Evolutionary conservation across 2,113 vertebrate species (phyloP).

Genomic region (Tapirus terrestris): DNA sequence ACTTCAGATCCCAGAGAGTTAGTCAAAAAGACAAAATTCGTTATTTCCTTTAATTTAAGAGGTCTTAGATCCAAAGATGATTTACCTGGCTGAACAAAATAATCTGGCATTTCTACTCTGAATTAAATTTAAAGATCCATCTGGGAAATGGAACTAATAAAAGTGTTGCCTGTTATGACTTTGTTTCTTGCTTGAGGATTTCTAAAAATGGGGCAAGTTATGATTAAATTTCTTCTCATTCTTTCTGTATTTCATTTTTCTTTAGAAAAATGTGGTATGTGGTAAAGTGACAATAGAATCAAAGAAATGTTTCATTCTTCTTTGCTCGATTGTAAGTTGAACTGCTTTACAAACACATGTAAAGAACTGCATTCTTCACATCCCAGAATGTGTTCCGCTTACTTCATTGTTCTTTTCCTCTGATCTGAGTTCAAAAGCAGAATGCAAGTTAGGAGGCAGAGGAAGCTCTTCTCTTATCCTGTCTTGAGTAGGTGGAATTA

Average conservation of each 20-base stretch:
- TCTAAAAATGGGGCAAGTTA: not conserved
- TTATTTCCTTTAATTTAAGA: constrained; percentile 66
- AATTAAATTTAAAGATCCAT: not conserved
- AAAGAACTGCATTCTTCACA: constrained; percentile 45
- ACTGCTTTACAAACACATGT: constrained; percentile 23
- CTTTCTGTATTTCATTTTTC: constrained; percentile 24
- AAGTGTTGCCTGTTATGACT: not conserved
- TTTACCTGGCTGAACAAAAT: constrained; percentile 62
- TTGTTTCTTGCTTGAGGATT: constrained; percentile 15
- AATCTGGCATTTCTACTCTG: not conserved
- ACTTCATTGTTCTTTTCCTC: constrained; percentile 40
- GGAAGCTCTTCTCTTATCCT: constrained; percentile 32
- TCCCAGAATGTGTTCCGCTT: not conserved
- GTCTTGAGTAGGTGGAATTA: constrained; percentile 62
- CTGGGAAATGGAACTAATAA: constrained; percentile 41
- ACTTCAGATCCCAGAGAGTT: constrained; percentile 44
- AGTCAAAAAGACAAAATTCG: constrained; percentile 54
- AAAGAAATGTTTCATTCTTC: constrained; percentile 44
- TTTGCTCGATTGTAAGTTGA: not conserved
- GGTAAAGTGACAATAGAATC: constrained; percentile 20
- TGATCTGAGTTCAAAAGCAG: constrained; percentile 33
- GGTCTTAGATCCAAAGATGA: constrained; percentile 36
- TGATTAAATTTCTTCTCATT: constrained; percentile 38
- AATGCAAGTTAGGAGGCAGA: constrained; percentile 24
- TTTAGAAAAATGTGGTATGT: constrained; percentile 30